These are phyloP conservation scores for Caenorhabditis parvicauda DNA, from an alignment of 2,888 invertebrate species.

Conservation along the genomic window DNA sequence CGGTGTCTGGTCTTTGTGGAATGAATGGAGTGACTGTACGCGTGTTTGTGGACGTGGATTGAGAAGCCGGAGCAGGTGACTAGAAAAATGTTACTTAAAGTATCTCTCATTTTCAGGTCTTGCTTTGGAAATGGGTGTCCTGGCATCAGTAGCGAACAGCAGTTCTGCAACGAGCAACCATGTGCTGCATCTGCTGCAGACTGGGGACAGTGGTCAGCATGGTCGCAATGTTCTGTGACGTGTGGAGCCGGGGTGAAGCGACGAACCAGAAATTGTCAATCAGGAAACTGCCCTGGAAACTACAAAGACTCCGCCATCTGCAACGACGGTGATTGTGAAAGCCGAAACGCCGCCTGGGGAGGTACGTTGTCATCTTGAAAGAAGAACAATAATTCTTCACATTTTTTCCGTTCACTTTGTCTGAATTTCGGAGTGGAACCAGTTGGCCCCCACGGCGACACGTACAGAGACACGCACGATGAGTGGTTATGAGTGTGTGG, in stretches of 20 bases:
- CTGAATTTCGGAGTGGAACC: no score
- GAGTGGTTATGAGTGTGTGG: no score
- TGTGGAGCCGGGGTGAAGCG: conserved; percentile 59
- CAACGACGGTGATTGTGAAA: conserved; percentile 52
- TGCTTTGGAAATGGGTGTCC: conserved; percentile 50
- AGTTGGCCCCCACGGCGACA: no score
- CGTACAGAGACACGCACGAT: no score
- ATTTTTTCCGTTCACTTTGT: neutral
- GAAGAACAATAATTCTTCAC: neutral
- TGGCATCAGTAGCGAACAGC: conserved; percentile 53
- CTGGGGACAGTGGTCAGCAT: conserved; percentile 40
- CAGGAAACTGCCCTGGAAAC: conserved; percentile 55
- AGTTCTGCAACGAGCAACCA: conserved; percentile 58
- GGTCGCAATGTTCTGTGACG: conserved; percentile 46
- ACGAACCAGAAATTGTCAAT: conserved; percentile 52
- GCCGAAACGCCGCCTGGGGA: conserved; percentile 58
- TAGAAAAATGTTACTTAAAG: neutral
- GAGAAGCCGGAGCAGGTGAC: conserved; percentile 48
- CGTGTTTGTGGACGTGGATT: conserved; percentile 56
- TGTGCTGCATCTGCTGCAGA: conserved; percentile 40
- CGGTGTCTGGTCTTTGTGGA: conserved; percentile 41
- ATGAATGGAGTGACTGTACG: conserved; percentile 55
- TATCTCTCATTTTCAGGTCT: conserved; percentile 24
- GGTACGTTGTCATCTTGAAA: conserved; percentile 51
- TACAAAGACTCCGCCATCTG: conserved; percentile 55